Evolutionary conservation across 1,140 invertebrate genomes (phyloP).

Genomic region (Papilio xuthus): DNA sequence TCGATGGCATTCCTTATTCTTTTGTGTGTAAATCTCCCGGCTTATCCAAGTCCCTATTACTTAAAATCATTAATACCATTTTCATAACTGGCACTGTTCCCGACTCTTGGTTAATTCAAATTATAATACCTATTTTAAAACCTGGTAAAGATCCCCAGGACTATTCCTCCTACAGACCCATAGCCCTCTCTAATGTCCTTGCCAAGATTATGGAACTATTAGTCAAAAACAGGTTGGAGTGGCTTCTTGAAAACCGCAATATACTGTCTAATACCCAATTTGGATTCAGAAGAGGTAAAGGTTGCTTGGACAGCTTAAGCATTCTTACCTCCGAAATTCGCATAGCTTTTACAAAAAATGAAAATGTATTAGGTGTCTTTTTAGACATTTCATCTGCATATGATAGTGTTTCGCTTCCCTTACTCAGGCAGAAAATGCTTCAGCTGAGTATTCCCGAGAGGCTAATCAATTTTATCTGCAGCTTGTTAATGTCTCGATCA

Average conservation of each 20-base stretch:
- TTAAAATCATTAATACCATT: conserved; percentile 30
- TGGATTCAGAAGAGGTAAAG: no score
- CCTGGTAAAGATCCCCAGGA: conserved; percentile 13
- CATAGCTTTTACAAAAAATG: neutral
- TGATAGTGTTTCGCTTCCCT: no score
- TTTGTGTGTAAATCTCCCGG: neutral
- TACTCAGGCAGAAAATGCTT: no score
- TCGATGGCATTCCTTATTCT: no score
- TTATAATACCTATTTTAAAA: conserved; percentile 36
- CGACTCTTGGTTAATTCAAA: conserved; percentile 16
- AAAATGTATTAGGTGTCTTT: neutral
- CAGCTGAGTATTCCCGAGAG: no score
- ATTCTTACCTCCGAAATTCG: neutral
- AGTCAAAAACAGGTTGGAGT: neutral
- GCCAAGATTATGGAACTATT: neutral
- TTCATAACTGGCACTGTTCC: conserved; percentile 4
- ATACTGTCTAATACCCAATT: neutral
- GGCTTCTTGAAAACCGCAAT: neutral
- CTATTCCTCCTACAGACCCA: conserved; percentile 32
- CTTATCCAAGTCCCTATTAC: neutral
- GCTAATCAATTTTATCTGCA: no score
- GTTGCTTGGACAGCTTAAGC: no score
- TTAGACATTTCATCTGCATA: no score
- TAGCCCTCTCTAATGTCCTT: conserved; percentile 26
- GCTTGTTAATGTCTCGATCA: no score